Evolutionary conservation across 2,888 invertebrate species (phyloP), one percentile per base, ranked within the genome.

Genomic region (Antheraea assamensis): DNA sequence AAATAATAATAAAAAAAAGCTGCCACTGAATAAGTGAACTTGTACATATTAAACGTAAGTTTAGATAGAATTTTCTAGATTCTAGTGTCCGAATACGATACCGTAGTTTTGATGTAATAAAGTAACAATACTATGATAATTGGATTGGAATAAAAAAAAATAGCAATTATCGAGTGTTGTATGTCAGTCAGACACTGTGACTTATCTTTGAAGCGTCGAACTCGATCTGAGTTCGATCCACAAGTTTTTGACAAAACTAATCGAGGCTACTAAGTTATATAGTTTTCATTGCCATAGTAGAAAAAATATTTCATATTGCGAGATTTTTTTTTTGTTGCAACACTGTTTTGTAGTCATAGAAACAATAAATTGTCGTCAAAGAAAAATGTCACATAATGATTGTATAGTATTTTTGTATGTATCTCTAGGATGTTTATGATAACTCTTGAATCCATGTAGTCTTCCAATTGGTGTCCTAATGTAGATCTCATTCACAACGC

Each of bases 381-480:
- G 3, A 42, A 42, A 5, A 52, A 52, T 47, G 27, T 47, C 49
- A 30, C 70, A 76, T 75, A 76, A 76, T 75, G 76, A 78, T 19
- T 72, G 68, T 73, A 71, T 78, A 76, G 78, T 77, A 72, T 75
- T 78, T 70, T 78, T 81, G 80, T 78, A 73, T 73, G 73, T 52
- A 70, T 70, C 70, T 52, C 31, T 70, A 55, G 55, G 70, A 21
- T 70, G 73, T 73, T 58, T 70, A 73, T 70, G 10, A 24, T 76
- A 75, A 66, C 73, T 80, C 80, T 78, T 81, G 42, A 24, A 21
- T 42, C 70, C 55, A 78, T 81, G 87, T 90, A 89, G 91, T 90
- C 90, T 90, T 90, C 90, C 90, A 90, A 85, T 78, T 85, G 83
- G 83, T 85, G 86, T 83, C 85, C 83, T 89, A 89, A 84, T 82